Evolutionary conservation across 2,797 vertebrate species (phyloP), one percentile per base, ranked within the genome.

Genomic region (Pyrocephalus nanus): DNA sequence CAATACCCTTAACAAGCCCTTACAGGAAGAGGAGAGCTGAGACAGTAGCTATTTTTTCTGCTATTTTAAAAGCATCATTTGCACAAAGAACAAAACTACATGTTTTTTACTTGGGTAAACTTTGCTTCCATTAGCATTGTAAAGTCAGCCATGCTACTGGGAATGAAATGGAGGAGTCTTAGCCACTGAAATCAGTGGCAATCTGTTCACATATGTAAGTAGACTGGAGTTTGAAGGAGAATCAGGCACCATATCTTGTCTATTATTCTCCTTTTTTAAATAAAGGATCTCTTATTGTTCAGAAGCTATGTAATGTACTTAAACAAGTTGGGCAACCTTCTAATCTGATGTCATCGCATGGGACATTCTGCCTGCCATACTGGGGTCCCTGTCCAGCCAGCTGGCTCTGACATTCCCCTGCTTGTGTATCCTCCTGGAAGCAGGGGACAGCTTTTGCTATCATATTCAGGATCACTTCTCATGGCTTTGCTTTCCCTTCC

Each of bases 321-420:
- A 73, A 5, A 12, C n/a, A 78, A 84, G 32, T 73, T 91, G 53
- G 83, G 87, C 78, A 92, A 36, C 5, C 16, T 76, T 92, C 81
- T 86, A 92, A 66, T 25, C 73, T 94, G 71, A 94, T 91, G 61
- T 89, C 89, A 92, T 75, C 80, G 51, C 60, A 71, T 26, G 70
- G 66, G 86, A 93, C 96, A 94, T 95, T 89, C 91, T 95, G 94
- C 77, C 54, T 6, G 8, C 71, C 84, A 91, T 84, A 86, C 61
- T 36, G 70, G 23, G 58, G 77, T 22, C 42, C 80, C 84, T 72
- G 40, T 90, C 83, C 54, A 93, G 55, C 32, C 94, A 96, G 70
- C 70, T 96, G 92, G 70, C 32, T 77, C 54, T 94, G 95, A 78
- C 70, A 89, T 73, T 91, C 54, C 53, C 25, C 30, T 75, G 25